phyloP scores from a whole-genome alignment of 2,888 invertebrate species.

The Lycia hirtaria region DNA sequence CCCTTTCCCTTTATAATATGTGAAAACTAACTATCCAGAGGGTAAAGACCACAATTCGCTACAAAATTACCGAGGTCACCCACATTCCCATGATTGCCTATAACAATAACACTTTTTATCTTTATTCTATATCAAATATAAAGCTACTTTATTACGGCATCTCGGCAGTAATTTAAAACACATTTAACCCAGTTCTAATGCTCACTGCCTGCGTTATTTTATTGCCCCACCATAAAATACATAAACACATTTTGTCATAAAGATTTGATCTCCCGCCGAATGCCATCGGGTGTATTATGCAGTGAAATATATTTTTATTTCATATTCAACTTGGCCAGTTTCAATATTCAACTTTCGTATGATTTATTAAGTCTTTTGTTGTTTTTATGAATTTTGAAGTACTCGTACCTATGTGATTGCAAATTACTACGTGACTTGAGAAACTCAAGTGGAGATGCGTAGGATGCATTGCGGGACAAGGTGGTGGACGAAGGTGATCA shows the following conservation, averaged over 20 bases:
- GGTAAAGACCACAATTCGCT: too few relatives aligned
- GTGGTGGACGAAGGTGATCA: too few relatives aligned
- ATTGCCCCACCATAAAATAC: conserved; percentile 37
- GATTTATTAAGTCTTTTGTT: conserved; percentile 1
- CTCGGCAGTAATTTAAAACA: conserved; percentile 28
- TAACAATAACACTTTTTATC: too few relatives aligned
- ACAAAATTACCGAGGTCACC: too few relatives aligned
- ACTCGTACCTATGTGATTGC: too few relatives aligned
- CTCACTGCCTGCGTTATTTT: conserved; percentile 37
- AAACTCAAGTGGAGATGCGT: too few relatives aligned
- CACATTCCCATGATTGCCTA: too few relatives aligned
- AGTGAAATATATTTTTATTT: conserved; percentile 45
- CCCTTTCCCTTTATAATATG: too few relatives aligned
- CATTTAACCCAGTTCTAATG: conserved; percentile 33
- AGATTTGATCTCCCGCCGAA: conserved; percentile 46
- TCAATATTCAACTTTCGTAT: conserved; percentile 9
- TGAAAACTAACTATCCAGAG: too few relatives aligned
- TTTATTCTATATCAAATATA: conserved; percentile 3
- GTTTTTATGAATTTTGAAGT: not conserved
- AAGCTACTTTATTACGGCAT: conserved; percentile 9
- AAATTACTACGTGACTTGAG: too few relatives aligned
- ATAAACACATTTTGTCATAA: conserved; percentile 45
- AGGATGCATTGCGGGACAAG: too few relatives aligned
- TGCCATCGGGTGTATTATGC: conserved; percentile 44
- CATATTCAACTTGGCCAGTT: not conserved